Evolutionary conservation across 2,888 invertebrate species (phyloP), one percentile per base, ranked within the genome.

Genomic region (Agrotis ipsilon): DNA sequence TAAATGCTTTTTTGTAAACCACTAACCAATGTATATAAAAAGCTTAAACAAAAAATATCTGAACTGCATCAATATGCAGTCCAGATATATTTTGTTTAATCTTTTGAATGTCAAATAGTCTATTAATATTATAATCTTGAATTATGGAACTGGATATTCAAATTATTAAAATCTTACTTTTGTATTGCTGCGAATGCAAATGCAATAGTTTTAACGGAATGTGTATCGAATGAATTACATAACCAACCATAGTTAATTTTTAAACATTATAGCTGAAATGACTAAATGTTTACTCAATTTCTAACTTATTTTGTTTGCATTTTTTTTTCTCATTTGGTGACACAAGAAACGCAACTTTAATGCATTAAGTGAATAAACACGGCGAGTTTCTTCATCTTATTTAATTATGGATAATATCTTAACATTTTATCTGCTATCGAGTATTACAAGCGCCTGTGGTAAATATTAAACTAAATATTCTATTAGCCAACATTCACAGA

Each of bases 201-300:
- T 57, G 6, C 27, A 75, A 67, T 64, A 27, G 58, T 48, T 54
- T 16, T 13, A 39, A 9, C 19, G 21, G 43, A 54, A 66, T 43
- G 51, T 51, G 24, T 49, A 60, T 63, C 80, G 21, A 79, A 79
- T 66, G 16, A 58, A 62, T 66, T 18, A 67, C 9, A 32, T 51
- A 76, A 18, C 18, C 18, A 9, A 45, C 59, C 46, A 39, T 24
- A 52, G 46, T 24, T 58, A 27, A 52, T 75, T 75, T 75, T 45
- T 0, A 57, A 32, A 57, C 32, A 14, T 51, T 46, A 46, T 24
- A 18, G 6, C n/a, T 66, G 9, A n/a, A 49, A 65, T 68, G 46
- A 46, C 14, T 21, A 39, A 49, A 57, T 49, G 7, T 45, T 55
- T 27, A 27, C 21, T 6, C 9, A 57, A 39, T n/a, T 43, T 27